A percentile compares a stretch with the other conserved stretches of the same genome.
Evolutionary conservation across 2,797 vertebrate species (phyloP).

Genomic region (Limosa lapponica): DNA sequence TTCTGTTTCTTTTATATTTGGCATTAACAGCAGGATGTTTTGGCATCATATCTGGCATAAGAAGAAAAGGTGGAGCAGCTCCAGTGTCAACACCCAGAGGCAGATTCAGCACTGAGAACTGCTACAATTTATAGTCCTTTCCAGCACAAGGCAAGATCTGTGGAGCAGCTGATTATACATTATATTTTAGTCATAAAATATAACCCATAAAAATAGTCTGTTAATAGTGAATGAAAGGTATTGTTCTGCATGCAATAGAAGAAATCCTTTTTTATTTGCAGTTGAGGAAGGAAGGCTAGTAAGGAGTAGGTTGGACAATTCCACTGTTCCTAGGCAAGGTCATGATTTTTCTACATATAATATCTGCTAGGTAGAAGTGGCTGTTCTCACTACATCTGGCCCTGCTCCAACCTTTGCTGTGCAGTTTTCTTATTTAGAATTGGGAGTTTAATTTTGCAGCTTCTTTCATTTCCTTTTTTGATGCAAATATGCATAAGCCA

Average conservation of each 20-base stretch:
- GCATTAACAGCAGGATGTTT: background rate
- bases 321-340: background rate
- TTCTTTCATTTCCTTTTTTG: conserved; percentile 54
- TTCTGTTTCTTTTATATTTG: background rate
- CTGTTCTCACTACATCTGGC: background rate
- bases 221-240: background rate
- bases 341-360: background rate
- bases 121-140: background rate
- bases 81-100: conserved; percentile 33
- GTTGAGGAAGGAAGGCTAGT: background rate
- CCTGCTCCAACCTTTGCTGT: background rate
- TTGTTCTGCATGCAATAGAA: background rate
- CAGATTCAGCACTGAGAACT: background rate
- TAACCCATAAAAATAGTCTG: background rate
- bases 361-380: background rate
- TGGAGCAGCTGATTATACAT: conserved; percentile 9
- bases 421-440: conserved; percentile 23
- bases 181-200: conserved; percentile 8
- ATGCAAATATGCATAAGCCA: conserved; percentile 56
- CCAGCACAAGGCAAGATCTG: background rate
- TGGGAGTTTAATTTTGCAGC: conserved; percentile 56
- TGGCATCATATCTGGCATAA: background rate
- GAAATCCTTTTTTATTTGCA: background rate
- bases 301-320: background rate
- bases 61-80: conserved; percentile 20